Conservation (phyloP, 2,888 invertebrate genomes). For the Calameuta filiformis region DNA sequence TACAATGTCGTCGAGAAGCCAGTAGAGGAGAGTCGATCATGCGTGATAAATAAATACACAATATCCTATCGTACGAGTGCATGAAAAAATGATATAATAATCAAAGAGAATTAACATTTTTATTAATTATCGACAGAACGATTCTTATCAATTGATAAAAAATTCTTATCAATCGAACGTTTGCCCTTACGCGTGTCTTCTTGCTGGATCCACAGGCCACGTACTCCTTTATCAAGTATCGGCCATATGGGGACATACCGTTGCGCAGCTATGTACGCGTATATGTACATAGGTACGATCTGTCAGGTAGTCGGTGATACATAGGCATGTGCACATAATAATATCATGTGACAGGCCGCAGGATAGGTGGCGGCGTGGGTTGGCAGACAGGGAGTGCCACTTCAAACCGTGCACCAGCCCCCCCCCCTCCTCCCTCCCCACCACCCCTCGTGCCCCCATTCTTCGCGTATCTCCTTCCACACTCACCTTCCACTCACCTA, state of each 20-base stretch:
- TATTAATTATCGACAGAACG: background rate
- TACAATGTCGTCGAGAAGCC: background rate
- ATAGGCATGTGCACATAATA: slow-evolving; percentile 55
- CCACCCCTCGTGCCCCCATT: slow-evolving; percentile 14
- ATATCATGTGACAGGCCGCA: slow-evolving; percentile 54
- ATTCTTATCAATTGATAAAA: background rate
- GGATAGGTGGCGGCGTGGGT: slow-evolving; percentile 58
- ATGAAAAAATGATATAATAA: background rate
- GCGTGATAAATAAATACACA: background rate
- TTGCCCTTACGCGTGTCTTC: background rate
- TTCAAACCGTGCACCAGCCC: slow-evolving; percentile 33
- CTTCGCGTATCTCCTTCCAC: slow-evolving; percentile 15
- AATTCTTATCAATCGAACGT: background rate
- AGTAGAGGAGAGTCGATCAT: background rate
- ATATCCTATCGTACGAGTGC: no score
- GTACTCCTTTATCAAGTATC: slow-evolving; percentile 44
- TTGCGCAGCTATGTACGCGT: slow-evolving; percentile 23
- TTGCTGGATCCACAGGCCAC: background rate
- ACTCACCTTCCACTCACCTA: slow-evolving; percentile 3
- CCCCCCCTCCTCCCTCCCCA: slow-evolving; percentile 10
- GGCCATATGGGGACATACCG: slow-evolving; percentile 24
- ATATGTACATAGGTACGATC: slow-evolving; percentile 51
- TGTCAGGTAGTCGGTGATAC: slow-evolving; percentile 61
- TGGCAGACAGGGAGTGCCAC: slow-evolving; percentile 63
- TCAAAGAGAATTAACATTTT: background rate